Percentiles rank a stretch among this genome's conserved stretches.
Conservation (phyloP, 2,888 invertebrate genomes). For the Mythimna pallens region DNA sequence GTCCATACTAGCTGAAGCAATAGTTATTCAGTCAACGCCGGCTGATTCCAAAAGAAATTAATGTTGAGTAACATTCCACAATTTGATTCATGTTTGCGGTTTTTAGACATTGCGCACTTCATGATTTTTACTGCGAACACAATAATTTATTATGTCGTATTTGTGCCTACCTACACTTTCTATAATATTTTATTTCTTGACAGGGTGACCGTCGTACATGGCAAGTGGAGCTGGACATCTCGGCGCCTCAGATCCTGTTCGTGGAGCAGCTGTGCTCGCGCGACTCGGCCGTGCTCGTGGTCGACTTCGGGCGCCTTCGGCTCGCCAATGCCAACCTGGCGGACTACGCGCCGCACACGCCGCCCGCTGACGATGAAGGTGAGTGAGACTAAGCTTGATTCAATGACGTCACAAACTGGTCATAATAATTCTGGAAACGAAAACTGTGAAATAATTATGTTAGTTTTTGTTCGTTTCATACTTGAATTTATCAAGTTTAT, state of each 20-base stretch:
- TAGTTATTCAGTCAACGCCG: background rate
- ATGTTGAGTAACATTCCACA: background rate
- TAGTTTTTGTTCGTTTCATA: too few relatives aligned
- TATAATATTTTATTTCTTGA: background rate
- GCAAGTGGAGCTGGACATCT: conserved; percentile 97
- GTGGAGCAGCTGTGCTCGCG: conserved; percentile 95
- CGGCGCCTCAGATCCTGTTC: conserved; percentile 97
- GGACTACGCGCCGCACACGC: conserved; percentile 49
- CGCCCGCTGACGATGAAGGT: conserved; percentile 77
- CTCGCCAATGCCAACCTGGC: conserved; percentile 78
- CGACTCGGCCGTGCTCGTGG: conserved; percentile 94
- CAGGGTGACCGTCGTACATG: conserved; percentile 93
- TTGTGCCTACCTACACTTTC: too few relatives aligned
- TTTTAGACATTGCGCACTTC: background rate
- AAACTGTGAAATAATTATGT: background rate
- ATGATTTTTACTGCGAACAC: background rate
- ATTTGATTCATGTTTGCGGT: background rate
- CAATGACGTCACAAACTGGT: background rate
- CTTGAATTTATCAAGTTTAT: too few relatives aligned
- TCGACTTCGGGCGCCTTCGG: conserved; percentile 97
- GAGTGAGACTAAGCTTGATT: conserved; percentile 49
- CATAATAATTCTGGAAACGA: background rate
- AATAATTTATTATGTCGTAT: background rate
- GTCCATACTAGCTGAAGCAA: background rate
- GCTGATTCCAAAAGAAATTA: background rate